Conservation (phyloP, 2,113 vertebrate species). For the Aythya baeri region DNA sequence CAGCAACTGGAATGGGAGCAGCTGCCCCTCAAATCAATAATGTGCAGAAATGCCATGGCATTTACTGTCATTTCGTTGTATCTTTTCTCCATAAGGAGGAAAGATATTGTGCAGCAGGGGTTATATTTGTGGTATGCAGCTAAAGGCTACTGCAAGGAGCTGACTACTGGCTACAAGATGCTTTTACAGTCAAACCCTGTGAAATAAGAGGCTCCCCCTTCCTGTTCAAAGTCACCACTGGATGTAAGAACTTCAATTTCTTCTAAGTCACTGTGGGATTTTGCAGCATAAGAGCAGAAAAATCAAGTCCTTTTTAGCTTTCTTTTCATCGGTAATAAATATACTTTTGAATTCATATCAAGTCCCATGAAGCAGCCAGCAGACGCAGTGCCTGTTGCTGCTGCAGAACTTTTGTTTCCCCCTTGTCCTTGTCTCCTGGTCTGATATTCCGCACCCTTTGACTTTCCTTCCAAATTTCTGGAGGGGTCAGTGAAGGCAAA, state of each 20-base stretch:
- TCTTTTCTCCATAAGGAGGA: background rate
- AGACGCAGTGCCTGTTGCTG: background rate
- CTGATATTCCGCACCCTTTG: fast-evolving
- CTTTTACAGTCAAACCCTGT: background rate
- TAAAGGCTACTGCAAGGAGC: background rate
- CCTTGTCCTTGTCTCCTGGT: background rate
- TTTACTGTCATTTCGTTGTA: background rate
- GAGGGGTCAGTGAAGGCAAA: background rate
- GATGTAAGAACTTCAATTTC: background rate
- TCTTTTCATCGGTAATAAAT: background rate
- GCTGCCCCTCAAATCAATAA: background rate
- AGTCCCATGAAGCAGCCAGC: background rate
- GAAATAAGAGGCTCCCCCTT: background rate
- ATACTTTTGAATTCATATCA: background rate
- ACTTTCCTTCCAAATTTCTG: background rate
- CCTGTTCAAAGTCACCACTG: background rate
- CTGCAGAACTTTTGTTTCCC: background rate
- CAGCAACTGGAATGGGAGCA: background rate
- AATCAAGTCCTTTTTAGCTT: background rate
- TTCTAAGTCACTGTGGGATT: background rate
- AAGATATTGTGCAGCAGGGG: fast-evolving
- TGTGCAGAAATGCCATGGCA: background rate
- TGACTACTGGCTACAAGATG: background rate
- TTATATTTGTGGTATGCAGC: background rate
- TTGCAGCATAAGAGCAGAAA: background rate